Evolutionary conservation across 1,140 invertebrate genomes (phyloP).

Genomic region (Drosophila subobscura): DNA sequence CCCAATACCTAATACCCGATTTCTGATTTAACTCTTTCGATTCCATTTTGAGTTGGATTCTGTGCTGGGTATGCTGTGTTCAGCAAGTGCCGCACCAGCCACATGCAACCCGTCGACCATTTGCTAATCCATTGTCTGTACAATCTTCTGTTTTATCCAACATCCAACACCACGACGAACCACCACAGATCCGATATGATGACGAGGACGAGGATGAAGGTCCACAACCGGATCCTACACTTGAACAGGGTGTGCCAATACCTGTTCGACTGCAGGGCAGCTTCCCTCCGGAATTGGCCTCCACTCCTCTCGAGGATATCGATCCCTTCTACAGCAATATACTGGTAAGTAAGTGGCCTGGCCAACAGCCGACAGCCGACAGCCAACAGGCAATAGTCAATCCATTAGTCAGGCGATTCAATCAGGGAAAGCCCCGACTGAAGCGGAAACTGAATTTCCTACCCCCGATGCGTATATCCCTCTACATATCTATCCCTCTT

Average conservation of each 20-base stretch:
- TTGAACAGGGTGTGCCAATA: constrained; percentile 95
- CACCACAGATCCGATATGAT: constrained; percentile 92
- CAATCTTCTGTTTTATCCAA: constrained; percentile 34
- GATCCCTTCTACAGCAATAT: constrained; percentile 96
- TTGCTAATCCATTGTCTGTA: constrained; percentile 22
- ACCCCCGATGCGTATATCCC: neutral
- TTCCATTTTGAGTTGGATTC: constrained; percentile 33
- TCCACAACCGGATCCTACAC: constrained; percentile 95
- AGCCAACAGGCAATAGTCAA: no score
- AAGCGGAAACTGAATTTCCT: constrained; percentile 3
- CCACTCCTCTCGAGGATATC: constrained; percentile 97
- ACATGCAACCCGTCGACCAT: neutral
- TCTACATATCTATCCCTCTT: neutral
- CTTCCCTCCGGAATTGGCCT: constrained; percentile 95
- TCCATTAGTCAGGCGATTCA: no score
- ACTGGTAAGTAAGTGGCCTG: constrained; percentile 87
- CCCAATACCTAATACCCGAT: neutral
- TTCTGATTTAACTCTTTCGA: constrained; percentile 45
- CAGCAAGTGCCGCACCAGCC: neutral
- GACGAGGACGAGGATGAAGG: constrained; percentile 98
- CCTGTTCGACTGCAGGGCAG: constrained; percentile 94
- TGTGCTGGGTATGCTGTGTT: neutral
- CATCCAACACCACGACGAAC: neutral
- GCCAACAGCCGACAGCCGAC: no score
- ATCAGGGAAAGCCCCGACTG: constrained; percentile 5